Conservation (phyloP, 1,140 invertebrate species). For the Pristionchus pacificus region DNA sequence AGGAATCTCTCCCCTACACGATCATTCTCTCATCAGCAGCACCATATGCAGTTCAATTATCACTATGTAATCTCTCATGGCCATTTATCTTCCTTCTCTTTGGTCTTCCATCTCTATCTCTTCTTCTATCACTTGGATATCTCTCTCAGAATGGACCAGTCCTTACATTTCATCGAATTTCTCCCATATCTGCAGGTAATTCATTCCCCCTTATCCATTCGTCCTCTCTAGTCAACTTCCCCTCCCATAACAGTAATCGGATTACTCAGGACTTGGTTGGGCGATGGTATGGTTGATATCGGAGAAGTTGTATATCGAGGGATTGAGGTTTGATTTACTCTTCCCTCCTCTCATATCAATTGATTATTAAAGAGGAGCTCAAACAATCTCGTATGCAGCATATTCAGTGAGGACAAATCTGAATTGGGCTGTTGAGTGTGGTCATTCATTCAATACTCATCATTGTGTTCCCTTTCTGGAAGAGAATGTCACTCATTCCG, state of each 20-base stretch:
- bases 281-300: constrained; percentile 30
- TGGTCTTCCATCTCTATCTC: constrained; percentile 19
- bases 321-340: constrained; percentile 4
- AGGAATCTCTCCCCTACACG: background rate
- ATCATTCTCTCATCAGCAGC: background rate
- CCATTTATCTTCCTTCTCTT: constrained; percentile 19
- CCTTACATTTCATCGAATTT: constrained; percentile 25
- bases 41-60: background rate
- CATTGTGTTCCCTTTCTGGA: constrained; percentile 14
- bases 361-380: constrained; percentile 13
- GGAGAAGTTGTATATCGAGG: constrained; percentile 27
- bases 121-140: constrained; percentile 17
- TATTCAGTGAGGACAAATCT: constrained; percentile 27
- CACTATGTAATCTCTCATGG: constrained; percentile 1
- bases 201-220: background rate
- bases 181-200: constrained; percentile 32
- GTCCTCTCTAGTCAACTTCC: no score
- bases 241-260: no score
- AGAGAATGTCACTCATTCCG: constrained; percentile 12
- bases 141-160: constrained; percentile 23
- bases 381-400: constrained; percentile 26
- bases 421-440: constrained; percentile 33
- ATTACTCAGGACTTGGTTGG: constrained; percentile 33
- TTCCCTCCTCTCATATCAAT: background rate
- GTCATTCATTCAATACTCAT: background rate